Conservation (phyloP, 2,797 vertebrate species). For the Amphiprion clarkii region DNA sequence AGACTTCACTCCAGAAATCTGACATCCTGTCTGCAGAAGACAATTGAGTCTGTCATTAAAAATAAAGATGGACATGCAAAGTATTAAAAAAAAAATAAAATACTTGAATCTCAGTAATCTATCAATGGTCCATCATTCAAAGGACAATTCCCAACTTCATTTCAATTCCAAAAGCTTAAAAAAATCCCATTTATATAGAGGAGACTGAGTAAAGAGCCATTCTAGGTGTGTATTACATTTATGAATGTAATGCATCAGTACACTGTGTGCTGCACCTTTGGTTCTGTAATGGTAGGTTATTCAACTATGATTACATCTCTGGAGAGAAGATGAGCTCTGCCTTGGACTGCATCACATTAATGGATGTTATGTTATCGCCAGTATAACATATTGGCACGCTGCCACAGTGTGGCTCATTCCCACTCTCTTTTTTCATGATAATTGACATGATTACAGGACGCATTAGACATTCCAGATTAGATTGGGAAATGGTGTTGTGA, state of each 20-base stretch:
- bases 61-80: too few species aligned
- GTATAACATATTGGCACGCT: conserved; percentile 41
- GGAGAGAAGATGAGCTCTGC: conserved; percentile 31
- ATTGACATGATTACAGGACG: conserved; percentile 71
- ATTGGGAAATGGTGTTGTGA: conserved; percentile 51
- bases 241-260: conserved; percentile 5
- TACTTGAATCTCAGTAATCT: too few species aligned
- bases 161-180: background rate
- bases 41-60: too few species aligned
- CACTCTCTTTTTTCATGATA: conserved; percentile 57
- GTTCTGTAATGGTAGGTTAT: conserved; percentile 25
- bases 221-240: background rate
- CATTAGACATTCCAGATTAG: conserved; percentile 66
- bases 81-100: too few species aligned
- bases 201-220: background rate
- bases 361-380: conserved; percentile 47
- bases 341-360: conserved; percentile 39
- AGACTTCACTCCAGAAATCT: too few species aligned
- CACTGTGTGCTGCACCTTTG: conserved; percentile 8
- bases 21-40: too few species aligned
- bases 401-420: conserved; percentile 46
- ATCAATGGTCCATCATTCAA: background rate
- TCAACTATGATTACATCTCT: conserved; percentile 31
- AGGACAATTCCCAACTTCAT: background rate
- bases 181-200: too few species aligned